Conservation (phyloP, 2,888 invertebrate species). For the Cantharis lateralis region DNA sequence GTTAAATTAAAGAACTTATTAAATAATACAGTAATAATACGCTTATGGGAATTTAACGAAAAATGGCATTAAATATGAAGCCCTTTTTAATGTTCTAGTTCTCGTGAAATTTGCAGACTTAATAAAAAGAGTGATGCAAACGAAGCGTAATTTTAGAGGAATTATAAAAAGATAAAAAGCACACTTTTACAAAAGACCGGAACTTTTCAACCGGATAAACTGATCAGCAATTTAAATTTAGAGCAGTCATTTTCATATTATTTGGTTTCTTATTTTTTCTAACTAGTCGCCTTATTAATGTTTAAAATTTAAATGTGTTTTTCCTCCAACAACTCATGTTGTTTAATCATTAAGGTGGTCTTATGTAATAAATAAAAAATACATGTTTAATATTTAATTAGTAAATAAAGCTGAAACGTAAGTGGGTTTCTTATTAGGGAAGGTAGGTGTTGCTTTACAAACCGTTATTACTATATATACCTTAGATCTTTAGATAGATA, state of each 20-base stretch:
- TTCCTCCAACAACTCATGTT: neutral
- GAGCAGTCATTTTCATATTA: constrained; percentile 50
- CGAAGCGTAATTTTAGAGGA: constrained; percentile 45
- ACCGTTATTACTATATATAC: neutral
- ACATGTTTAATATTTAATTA: neutral
- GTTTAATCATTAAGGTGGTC: neutral
- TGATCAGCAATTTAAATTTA: constrained; percentile 57
- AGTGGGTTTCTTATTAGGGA: neutral
- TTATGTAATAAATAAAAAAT: neutral
- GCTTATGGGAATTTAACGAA: neutral
- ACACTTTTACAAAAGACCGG: constrained; percentile 47
- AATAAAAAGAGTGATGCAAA: constrained; percentile 37
- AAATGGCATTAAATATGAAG: neutral
- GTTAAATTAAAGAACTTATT: neutral
- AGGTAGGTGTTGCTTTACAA: neutral
- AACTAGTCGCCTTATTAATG: neutral
- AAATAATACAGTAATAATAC: neutral
- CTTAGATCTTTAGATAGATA: neutral
- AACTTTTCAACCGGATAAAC: constrained; percentile 55
- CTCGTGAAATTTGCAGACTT: constrained; percentile 12
- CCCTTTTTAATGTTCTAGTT: constrained; percentile 1
- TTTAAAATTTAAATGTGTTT: neutral
- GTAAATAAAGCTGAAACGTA: neutral
- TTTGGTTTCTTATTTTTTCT: neutral
- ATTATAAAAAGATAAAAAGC: constrained; percentile 45